Conservation (phyloP, 2,888 invertebrate genomes). For the Meliscaeva auricollis region DNA sequence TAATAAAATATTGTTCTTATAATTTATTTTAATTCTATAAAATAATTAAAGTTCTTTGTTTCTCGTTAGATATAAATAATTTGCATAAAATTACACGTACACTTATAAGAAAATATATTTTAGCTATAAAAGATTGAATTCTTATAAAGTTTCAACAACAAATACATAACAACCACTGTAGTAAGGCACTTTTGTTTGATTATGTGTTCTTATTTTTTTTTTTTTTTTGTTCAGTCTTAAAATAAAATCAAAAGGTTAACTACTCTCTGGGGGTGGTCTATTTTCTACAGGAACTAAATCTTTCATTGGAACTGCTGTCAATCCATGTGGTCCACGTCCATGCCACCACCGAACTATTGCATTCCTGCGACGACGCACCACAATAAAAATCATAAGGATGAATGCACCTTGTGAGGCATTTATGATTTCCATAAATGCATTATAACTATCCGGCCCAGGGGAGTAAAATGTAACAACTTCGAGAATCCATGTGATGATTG, state of each 20-base stretch:
- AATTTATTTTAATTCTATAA: conserved; percentile 26
- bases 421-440: conserved; percentile 88
- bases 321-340: conserved; percentile 82
- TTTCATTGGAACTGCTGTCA: conserved; percentile 77
- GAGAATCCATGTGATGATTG: conserved; percentile 89
- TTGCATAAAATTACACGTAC: not conserved
- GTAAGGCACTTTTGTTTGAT: conserved; percentile 2
- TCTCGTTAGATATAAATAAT: not conserved
- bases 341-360: conserved; percentile 83
- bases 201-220: not conserved
- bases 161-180: not conserved
- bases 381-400: conserved; percentile 88
- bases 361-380: conserved; percentile 81
- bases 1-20: conserved; percentile 9
- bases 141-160: conserved; percentile 22
- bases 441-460: conserved; percentile 81
- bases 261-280: conserved; percentile 36
- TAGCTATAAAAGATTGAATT: not conserved
- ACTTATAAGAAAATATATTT: not conserved
- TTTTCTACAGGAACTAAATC: conserved; percentile 29
- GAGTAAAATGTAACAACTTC: conserved; percentile 87
- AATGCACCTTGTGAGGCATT: conserved; percentile 89
- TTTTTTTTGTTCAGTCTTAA: not conserved
- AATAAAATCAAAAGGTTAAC: not conserved
- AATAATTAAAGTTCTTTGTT: conserved; percentile 16